Evolutionary conservation across 2,797 vertebrate species (phyloP).

Genomic region (Scolopax rusticola): DNA sequence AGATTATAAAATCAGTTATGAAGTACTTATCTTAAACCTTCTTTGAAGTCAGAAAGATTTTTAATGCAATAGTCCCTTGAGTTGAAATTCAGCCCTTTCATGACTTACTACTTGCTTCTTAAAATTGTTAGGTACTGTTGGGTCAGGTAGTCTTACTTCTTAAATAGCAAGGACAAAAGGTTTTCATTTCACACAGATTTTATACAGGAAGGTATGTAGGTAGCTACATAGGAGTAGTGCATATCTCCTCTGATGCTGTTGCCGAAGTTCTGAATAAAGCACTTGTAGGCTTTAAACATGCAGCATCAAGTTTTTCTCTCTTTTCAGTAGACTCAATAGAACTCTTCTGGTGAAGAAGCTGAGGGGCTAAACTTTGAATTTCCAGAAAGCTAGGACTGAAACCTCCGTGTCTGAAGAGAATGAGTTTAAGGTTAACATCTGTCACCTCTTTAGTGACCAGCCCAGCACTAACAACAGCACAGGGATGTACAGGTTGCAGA

Average conservation of each 20-base stretch:
- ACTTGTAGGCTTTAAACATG: neutral
- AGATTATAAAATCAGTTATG: slow-evolving; percentile 18
- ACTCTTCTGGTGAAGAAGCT: neutral
- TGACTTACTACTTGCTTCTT: neutral
- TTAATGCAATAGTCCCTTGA: neutral
- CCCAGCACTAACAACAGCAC: neutral
- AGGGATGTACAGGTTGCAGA: rapidly evolving
- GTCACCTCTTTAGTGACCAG: neutral
- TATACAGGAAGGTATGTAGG: neutral
- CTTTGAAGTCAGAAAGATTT: slow-evolving; percentile 24
- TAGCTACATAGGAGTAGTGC: neutral
- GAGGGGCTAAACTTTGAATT: neutral
- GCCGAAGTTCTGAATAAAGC: neutral
- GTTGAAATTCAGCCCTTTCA: neutral
- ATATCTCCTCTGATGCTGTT: neutral
- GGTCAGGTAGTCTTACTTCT: neutral
- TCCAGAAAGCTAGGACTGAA: neutral
- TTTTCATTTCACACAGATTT: neutral
- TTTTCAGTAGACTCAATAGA: neutral
- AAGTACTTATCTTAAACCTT: neutral
- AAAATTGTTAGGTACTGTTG: neutral
- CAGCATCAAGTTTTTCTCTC: neutral
- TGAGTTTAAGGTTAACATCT: neutral
- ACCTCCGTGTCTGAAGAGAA: neutral
- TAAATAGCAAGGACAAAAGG: neutral